Percentiles rank a stretch among this genome's conserved stretches.
These are phyloP conservation scores for Cirrhinus mrigala DNA, from an alignment of 2,797 vertebrate species.

Conservation along the genomic window DNA sequence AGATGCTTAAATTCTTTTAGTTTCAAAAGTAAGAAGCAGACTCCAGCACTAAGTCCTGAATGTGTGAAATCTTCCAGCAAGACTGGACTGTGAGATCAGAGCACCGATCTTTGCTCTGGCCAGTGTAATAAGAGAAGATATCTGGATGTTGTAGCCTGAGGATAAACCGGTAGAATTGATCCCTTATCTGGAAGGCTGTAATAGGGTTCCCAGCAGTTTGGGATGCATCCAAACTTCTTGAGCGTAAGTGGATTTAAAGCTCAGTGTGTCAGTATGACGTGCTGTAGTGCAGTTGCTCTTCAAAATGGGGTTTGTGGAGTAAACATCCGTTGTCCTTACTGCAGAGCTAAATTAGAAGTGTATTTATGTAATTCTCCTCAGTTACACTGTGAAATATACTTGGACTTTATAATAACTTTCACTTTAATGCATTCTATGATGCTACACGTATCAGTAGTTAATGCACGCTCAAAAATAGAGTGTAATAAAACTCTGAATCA, in stretches of 20 bases:
- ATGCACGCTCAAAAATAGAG: neutral
- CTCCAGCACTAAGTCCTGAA: neutral
- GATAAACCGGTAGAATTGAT: conserved; percentile 41
- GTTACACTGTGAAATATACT: neutral
- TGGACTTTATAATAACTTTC: neutral
- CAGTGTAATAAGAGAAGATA: conserved; percentile 5
- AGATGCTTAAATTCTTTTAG: neutral
- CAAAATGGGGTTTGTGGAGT: neutral
- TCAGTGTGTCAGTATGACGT: conserved; percentile 34
- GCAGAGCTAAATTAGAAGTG: neutral
- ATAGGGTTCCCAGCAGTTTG: conserved; percentile 30
- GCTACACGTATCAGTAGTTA: neutral
- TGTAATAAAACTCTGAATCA: neutral
- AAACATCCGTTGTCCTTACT: conserved; percentile 16
- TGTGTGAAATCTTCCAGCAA: neutral
- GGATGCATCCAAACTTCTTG: conserved; percentile 30
- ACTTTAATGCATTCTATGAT: neutral
- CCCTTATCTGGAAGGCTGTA: conserved; percentile 20
- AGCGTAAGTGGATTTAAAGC: conserved; percentile 38
- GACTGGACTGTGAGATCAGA: conserved; percentile 13
- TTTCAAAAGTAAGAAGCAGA: neutral
- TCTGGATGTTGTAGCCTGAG: conserved; percentile 20
- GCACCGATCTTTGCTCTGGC: conserved; percentile 3
- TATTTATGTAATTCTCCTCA: conserved; percentile 5
- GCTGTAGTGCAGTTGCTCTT: neutral